These are phyloP conservation scores for Polydrusus pterygomalis DNA, from an alignment of 2,888 invertebrate genomes.

Conservation along the genomic window DNA sequence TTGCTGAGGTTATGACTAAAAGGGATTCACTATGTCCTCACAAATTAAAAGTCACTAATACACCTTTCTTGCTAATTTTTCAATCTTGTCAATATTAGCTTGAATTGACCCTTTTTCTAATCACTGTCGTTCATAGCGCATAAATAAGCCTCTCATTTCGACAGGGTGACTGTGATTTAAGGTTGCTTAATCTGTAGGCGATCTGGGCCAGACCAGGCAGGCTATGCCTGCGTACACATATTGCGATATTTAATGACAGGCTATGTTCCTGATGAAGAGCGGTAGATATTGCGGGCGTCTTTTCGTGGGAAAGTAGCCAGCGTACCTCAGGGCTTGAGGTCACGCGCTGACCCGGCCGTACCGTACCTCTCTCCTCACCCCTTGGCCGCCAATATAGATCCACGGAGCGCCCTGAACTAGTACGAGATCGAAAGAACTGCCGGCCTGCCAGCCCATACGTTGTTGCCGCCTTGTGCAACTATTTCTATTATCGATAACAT, in stretches of 20 bases:
- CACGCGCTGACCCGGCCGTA: conserved; percentile 71
- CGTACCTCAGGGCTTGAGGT: conserved; percentile 73
- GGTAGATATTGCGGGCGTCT: conserved; percentile 73
- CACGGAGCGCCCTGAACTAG: conserved; percentile 67
- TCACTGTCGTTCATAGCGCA: not conserved
- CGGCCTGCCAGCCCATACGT: conserved; percentile 43
- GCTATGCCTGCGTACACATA: conserved; percentile 64
- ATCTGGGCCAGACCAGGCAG: conserved; percentile 50
- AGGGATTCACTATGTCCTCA: too few relatives aligned
- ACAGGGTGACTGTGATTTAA: conserved; percentile 46
- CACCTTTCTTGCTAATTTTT: too few relatives aligned
- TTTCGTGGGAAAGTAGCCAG: conserved; percentile 74
- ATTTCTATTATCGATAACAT: not conserved
- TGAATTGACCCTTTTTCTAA: too few relatives aligned
- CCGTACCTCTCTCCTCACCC: conserved; percentile 61
- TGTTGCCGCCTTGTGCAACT: conserved; percentile 42
- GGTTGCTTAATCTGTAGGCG: conserved; percentile 48
- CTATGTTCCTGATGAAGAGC: conserved; percentile 72
- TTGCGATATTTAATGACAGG: conserved; percentile 73
- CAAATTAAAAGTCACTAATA: too few relatives aligned
- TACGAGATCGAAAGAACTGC: conserved; percentile 58
- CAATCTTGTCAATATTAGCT: too few relatives aligned
- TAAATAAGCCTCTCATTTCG: conserved; percentile 22
- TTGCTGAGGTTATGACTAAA: too few relatives aligned
- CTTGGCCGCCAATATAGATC: conserved; percentile 69